Base-by-base conservation (phyloP, 1,140 invertebrate species). In the Telenomus remus region DNA sequence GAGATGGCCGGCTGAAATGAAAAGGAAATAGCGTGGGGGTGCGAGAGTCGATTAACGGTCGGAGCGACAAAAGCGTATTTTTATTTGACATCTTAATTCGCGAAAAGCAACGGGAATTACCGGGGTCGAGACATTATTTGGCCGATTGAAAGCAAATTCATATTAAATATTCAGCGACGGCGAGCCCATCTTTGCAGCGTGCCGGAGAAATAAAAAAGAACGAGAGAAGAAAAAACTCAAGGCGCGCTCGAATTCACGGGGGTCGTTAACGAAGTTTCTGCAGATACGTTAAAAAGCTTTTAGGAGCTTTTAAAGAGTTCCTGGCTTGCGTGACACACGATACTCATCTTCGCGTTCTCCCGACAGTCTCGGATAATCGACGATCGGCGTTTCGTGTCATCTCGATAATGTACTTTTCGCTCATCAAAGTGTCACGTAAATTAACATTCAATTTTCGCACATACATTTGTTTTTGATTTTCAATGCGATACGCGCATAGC, bases 231-330 rank as follows among this genome's bases (percentile, higher is more conserved):
- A 43, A 68, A 42, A 48, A 66, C 42, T 55, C 63, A 68, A 68
- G 53, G 44, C 66, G 61, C 49, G 48, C 57, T 66, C 51, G 51
- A 76, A 63, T 70, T 70, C 65, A 73, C 59, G 73, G 76, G 65
- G 64, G 71, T 66, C 79, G 77, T 81, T 84, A 81, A 82, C 79
- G 74, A 84, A 83, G 70, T 83, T 82, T 83, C 66, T 77, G 69
- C 69, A 74, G 72, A 75, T 84, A 83, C 80, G 78, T 82, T 79
- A 81, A 81, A 83, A 84, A 80, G 80, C 83, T 84, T 84, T 84
- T 81, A 82, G 80, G 70, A 79, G 79, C 79, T 82, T 82, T 83
- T 79, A 82, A 82, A 81, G 74, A 79, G 80, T 81, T 81, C 74
- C 63, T 54, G 37, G 56, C 50, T 49, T 50, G 53, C 71, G 76